phyloP scores from a whole-genome alignment of 2,113 vertebrate species.

The Verasper variegatus region DNA sequence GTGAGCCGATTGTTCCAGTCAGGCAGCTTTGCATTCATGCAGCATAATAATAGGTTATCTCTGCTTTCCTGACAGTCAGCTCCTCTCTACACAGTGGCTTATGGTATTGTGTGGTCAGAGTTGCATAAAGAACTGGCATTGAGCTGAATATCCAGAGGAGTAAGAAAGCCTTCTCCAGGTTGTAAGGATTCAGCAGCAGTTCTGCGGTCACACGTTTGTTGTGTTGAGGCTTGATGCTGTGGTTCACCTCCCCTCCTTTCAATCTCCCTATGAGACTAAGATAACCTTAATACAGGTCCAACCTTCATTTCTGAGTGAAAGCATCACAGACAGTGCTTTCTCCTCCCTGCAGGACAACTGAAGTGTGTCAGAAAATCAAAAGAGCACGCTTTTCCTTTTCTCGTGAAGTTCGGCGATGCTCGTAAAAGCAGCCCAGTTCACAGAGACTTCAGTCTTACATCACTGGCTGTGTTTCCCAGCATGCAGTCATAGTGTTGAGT shows the following conservation, averaged over 20 bases:
- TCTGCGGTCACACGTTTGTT: slow-evolving; percentile 23
- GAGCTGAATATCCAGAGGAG: slow-evolving; percentile 31
- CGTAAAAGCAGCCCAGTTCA: slow-evolving; percentile 47
- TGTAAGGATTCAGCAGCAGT: slow-evolving; percentile 18
- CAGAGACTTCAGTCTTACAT: slow-evolving; percentile 54
- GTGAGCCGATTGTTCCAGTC: slow-evolving; percentile 41
- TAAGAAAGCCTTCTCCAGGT: slow-evolving; percentile 26
- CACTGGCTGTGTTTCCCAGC: slow-evolving; percentile 58
- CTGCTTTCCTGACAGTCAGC: slow-evolving; percentile 42
- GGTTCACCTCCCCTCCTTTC: slow-evolving; percentile 20
- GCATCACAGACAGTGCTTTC: background rate
- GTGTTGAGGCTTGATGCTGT: slow-evolving; percentile 37
- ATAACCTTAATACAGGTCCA: slow-evolving; percentile 2
- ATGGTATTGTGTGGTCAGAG: slow-evolving; percentile 52
- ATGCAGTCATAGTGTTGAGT: slow-evolving; percentile 36
- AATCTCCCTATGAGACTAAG: slow-evolving; percentile 6
- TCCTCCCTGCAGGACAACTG: background rate
- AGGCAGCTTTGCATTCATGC: slow-evolving; percentile 53
- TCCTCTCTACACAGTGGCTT: slow-evolving; percentile 37
- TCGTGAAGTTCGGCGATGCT: slow-evolving; percentile 18
- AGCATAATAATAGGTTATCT: slow-evolving; percentile 74
- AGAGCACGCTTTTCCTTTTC: slow-evolving; percentile 11
- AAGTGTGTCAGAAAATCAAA: slow-evolving; percentile 20
- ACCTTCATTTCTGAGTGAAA: slow-evolving; percentile 3
- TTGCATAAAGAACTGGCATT: slow-evolving; percentile 30